phyloP scores from a whole-genome alignment of 1,140 invertebrate genomes.

The Zaprionus inermis region DNA sequence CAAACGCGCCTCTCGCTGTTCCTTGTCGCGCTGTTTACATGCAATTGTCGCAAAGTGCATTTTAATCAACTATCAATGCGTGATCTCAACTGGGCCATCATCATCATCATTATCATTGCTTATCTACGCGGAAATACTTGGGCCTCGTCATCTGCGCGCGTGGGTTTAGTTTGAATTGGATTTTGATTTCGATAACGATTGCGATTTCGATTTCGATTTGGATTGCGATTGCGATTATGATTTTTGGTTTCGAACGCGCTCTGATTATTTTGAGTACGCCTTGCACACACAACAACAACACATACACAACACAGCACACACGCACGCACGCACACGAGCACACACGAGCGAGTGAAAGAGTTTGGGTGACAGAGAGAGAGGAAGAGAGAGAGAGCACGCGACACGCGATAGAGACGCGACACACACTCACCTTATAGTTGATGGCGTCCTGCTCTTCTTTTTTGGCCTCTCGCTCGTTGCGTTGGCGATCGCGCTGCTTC shows the following conservation, averaged over 20 bases:
- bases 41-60: conserved; percentile 82
- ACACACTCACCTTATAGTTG: conserved; percentile 83
- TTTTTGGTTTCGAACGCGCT: conserved; percentile 20
- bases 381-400: not conserved
- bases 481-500: conserved; percentile 83
- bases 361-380: too few relatives aligned
- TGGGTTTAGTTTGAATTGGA: not conserved
- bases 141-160: conserved; percentile 18
- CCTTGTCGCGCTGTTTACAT: conserved; percentile 84
- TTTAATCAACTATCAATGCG: conserved; percentile 67
- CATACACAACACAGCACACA: conserved; percentile 31
- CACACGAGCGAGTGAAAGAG: not conserved
- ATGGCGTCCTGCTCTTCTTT: conserved; percentile 84
- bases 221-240: not conserved
- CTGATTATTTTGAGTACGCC: conserved; percentile 10
- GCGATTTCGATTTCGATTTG: conserved; percentile 13
- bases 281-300: conserved; percentile 43
- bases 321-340: conserved; percentile 14
- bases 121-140: conserved; percentile 38
- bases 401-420: conserved; percentile 25
- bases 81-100: conserved; percentile 42
- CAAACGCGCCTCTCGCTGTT: conserved; percentile 82
- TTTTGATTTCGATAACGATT: not conserved
- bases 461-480: conserved; percentile 83
- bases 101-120: conserved; percentile 21